Percentiles rank a stretch among this genome's conserved stretches.
phyloP scores from a whole-genome alignment of 2,888 invertebrate species.

The Andrena camellia region DNA sequence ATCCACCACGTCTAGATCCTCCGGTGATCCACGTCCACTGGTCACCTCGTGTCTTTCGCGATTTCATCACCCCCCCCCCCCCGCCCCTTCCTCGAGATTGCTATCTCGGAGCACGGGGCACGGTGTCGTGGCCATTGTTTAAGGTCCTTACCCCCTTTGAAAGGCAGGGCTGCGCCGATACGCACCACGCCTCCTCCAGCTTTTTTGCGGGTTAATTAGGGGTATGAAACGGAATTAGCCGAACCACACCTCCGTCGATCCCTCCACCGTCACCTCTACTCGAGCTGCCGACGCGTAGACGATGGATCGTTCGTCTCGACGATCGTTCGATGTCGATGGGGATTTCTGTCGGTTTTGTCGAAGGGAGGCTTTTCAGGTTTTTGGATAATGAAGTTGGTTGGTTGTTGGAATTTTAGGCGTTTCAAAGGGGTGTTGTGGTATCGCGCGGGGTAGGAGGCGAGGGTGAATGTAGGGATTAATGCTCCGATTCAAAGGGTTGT shows the following conservation, averaged over 20 bases:
- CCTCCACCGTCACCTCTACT: conserved; percentile 59
- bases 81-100: conserved; percentile 20
- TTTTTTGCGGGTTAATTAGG: conserved; percentile 76
- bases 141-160: conserved; percentile 74
- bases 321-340: too few species aligned
- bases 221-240: conserved; percentile 70
- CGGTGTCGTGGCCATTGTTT: conserved; percentile 66
- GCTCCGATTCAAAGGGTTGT: too few species aligned
- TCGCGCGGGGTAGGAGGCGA: too few species aligned
- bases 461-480: too few species aligned
- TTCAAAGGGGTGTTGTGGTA: too few species aligned
- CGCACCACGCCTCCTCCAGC: conserved; percentile 78
- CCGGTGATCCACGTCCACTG: neutral
- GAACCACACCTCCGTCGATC: conserved; percentile 73
- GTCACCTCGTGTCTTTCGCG: too few species aligned
- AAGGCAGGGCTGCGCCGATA: conserved; percentile 77
- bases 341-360: too few species aligned
- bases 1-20: neutral
- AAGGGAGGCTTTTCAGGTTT: too few species aligned
- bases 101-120: conserved; percentile 26
- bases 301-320: too few species aligned
- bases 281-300: conserved; percentile 46
- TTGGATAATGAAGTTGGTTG: too few species aligned
- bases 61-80: too few species aligned
- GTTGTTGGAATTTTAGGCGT: too few species aligned